phyloP scores from a whole-genome alignment of 2,888 invertebrate genomes.

The Chymomyza caudatula region DNA sequence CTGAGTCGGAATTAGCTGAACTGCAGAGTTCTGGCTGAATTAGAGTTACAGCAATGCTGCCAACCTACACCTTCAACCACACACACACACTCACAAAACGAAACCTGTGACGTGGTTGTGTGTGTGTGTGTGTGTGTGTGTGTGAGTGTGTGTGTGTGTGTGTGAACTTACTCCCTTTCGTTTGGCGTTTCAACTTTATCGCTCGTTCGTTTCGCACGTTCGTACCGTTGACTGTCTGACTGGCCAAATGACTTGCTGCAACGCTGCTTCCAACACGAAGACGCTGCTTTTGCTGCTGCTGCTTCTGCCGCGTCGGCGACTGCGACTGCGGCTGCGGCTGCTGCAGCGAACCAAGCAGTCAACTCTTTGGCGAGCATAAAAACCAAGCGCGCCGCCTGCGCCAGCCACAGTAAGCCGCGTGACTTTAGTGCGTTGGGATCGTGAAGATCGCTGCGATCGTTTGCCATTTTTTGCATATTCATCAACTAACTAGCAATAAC shows the following conservation, averaged over 20 bases:
- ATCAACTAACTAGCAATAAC: not conserved
- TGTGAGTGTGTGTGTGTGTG: conserved; percentile 43
- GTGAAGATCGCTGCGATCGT: conserved; percentile 35
- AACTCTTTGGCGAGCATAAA: conserved; percentile 62
- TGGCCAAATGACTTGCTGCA: conserved; percentile 67
- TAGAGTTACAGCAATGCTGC: conserved; percentile 30
- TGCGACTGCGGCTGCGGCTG: not conserved
- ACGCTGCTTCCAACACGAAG: conserved; percentile 37
- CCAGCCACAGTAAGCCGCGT: conserved; percentile 75
- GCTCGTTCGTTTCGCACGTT: conserved; percentile 43
- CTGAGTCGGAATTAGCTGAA: not conserved
- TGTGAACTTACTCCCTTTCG: conserved; percentile 47
- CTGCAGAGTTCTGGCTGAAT: not conserved
- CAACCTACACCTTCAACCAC: conserved; percentile 63
- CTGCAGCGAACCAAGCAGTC: not conserved
- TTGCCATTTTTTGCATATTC: not conserved
- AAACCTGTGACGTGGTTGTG: conserved; percentile 32
- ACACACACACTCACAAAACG: conserved; percentile 12
- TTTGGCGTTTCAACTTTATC: not conserved
- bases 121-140: conserved; percentile 36
- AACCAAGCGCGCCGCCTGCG: conserved; percentile 71
- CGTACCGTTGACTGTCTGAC: conserved; percentile 48
- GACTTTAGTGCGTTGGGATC: conserved; percentile 62
- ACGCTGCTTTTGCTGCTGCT: conserved; percentile 24
- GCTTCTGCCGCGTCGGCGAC: conserved; percentile 1